Evolutionary conservation across 2,113 vertebrate genomes (phyloP), one percentile per base, ranked within the genome.

Genomic region (Phocoena phocoena): DNA sequence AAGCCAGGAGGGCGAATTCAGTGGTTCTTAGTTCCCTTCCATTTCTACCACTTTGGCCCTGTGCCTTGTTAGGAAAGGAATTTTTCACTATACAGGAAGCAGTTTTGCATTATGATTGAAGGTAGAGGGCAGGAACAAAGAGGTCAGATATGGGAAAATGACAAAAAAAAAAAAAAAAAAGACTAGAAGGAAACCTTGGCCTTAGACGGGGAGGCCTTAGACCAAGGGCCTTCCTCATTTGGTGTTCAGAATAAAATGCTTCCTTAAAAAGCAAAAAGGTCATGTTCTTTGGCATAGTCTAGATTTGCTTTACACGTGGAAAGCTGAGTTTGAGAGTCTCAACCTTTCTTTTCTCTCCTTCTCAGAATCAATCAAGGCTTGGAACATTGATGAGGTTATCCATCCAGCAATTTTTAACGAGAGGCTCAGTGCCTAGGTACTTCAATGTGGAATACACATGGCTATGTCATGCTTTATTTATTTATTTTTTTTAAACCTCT

Each of bases 361-460:
- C 76, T 93, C 47, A 94, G 90, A 82, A 82, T 67, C 81, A 86
- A 31, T 83, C 36, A 55, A 31, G 95, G 41, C 5, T 91, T 83
- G n/a, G 58, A 96, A 44, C 83, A 41, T 77, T 79, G 63, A 25
- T 50, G 14, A 81, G 18, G 38, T n/a, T n/a, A 58, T 55, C 82
- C 28, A 53, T 47, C 44, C 17, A 90, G 50, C 50, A 80, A 36
- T 90, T 71, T 90, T 96, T 77, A 67, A 65, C 67, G 76, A 70
- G 53, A 8, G 13, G 28, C 50, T 91, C 12, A 60, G 47, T 88
- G 38, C n/a, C 62, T 55, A 81, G 60, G 41, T 36, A 38, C 55
- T 91, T 88, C 74, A 70, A 0, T 90, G 36, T 25, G 55, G 89
- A 62, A 33, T 26, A 81, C 6, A 47, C 8, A 50, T 18, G 47